Base-by-base conservation (phyloP, 2,113 vertebrate genomes). In the Hystrix brachyura region DNA sequence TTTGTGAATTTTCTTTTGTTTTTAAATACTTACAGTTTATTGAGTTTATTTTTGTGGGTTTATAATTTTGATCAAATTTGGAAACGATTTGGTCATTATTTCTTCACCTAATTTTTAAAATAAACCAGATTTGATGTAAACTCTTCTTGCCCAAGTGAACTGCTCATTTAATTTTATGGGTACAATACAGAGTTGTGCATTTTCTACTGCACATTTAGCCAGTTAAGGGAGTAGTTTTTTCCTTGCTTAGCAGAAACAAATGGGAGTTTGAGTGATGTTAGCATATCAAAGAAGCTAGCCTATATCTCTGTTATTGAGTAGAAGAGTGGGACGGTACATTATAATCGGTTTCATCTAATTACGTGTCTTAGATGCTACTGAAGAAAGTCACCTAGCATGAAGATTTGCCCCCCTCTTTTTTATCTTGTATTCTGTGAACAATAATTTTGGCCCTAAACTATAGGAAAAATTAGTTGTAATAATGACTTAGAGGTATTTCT, bases 51-150 rank as follows among this genome's bases (percentile, higher is more conserved):
- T 71, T 14, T 94, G 21, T 78, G 27, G 34, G 15, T 48, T 94
- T 93, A 51, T 69, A 86, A 95, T 51, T 85, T 90, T 62, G 7
- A 72, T 81, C 80, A 69, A 7, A 85, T 90, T 79, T 85, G 38
- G 51, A 93, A 79, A 86, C 5, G 21, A 48, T 46, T 76, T 48
- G 9, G 2, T 74, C 9, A 43, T 34, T 38, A 53, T 67, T 84
- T 90, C 11, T 65, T 85, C 25, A 62, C 60, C 43, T 62, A 17
- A 32, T 64, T 88, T 88, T 72, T 72, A 38, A 34, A 48, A 43
- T 60, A 69, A 85, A 72, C 17, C 14, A 69, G 64, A 51, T 62
- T 79, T 60, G 55, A 51, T 67, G 62, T 34, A 6, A 80, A 51
- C 84, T 88, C 13, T 74, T 83, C 71, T 82, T 81, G 25, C 43